Percentiles rank a stretch among this genome's conserved stretches.
These are phyloP conservation scores for Ctenodactylus gundi DNA, from an alignment of 2,113 vertebrate genomes.

Conservation along the genomic window DNA sequence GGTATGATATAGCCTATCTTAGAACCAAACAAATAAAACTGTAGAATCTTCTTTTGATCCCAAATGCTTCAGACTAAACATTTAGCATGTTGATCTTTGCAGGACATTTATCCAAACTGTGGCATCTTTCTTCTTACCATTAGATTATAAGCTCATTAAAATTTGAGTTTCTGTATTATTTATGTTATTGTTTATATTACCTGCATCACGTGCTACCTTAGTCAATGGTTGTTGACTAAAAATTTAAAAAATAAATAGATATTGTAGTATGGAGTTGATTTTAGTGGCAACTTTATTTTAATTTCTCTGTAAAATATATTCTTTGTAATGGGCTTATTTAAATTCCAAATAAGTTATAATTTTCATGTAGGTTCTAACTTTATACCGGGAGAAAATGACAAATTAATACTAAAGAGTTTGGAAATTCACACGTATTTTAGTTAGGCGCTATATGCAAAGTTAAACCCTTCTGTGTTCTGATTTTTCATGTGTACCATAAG, in stretches of 20 bases:
- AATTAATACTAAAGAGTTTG: background rate
- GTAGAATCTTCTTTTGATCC: background rate
- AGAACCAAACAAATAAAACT: background rate
- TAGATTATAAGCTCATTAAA: background rate
- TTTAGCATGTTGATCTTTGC: background rate
- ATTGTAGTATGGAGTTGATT: background rate
- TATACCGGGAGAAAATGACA: background rate
- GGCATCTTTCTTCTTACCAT: background rate
- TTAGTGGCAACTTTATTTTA: background rate
- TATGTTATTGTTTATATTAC: background rate
- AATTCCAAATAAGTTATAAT: background rate
- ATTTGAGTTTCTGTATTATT: background rate
- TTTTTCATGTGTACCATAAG: background rate
- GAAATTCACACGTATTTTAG: background rate
- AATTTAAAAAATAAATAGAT: background rate
- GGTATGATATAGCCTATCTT: background rate
- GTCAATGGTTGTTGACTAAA: background rate
- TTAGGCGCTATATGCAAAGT: background rate
- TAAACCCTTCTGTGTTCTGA: background rate
- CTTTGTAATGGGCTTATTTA: background rate
- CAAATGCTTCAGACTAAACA: background rate
- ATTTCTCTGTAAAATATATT: background rate
- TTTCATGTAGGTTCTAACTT: background rate
- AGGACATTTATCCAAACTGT: background rate
- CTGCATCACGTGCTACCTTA: background rate